A percentile compares a stretch with the other conserved stretches of the same genome.
phyloP scores from a whole-genome alignment of 1,140 invertebrate genomes.

The Drosophila pseudoobscura region DNA sequence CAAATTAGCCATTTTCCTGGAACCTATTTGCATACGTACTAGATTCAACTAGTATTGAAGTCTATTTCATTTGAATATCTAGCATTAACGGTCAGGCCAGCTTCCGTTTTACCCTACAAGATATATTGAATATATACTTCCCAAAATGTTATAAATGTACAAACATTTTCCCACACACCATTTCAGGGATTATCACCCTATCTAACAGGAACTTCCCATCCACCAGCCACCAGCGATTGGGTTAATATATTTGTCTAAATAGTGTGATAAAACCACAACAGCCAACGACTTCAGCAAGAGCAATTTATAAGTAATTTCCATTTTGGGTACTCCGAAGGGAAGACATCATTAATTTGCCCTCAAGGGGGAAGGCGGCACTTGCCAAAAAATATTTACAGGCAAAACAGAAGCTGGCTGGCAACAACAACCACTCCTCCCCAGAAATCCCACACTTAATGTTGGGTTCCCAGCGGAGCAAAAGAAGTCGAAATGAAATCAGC shows the following conservation, averaged over 20 bases:
- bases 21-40: too few relatives aligned
- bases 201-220: too few relatives aligned
- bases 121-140: too few relatives aligned
- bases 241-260: constrained; percentile 70
- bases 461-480: constrained; percentile 76
- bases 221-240: constrained; percentile 32
- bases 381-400: constrained; percentile 79
- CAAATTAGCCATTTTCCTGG: too few relatives aligned
- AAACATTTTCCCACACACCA: too few relatives aligned
- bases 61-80: too few relatives aligned
- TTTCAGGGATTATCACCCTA: too few relatives aligned
- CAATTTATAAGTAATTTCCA: constrained; percentile 70
- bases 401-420: constrained; percentile 49
- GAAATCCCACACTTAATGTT: constrained; percentile 51
- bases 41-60: too few relatives aligned
- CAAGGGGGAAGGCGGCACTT: constrained; percentile 57
- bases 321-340: constrained; percentile 40
- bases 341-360: constrained; percentile 76
- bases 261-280: constrained; percentile 61
- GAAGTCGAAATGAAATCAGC: constrained; percentile 82
- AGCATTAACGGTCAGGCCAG: too few relatives aligned
- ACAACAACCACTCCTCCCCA: constrained; percentile 40
- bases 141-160: too few relatives aligned
- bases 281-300: constrained; percentile 31
- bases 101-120: too few relatives aligned